phyloP scores from a whole-genome alignment of 2,888 invertebrate genomes.

The Dryadula phaetusa region DNA sequence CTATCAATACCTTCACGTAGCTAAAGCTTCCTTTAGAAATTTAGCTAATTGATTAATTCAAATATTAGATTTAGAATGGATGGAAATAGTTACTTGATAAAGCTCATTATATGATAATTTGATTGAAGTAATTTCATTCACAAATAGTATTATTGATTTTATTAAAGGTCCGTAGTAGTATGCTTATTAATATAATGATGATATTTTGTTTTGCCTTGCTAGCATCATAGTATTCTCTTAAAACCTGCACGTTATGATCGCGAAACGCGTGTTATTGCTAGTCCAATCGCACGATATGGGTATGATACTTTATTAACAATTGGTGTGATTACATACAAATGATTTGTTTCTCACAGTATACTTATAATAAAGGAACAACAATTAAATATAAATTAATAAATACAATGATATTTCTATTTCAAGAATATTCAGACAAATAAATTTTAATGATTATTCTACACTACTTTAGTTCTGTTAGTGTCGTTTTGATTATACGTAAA shows the following conservation, averaged over 20 bases:
- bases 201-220: neutral
- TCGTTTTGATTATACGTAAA: neutral
- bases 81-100: neutral
- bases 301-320: slow-evolving; percentile 52
- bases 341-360: neutral
- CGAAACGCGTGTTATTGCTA: slow-evolving; percentile 53
- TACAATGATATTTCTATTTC: too few species aligned
- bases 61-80: slow-evolving; percentile 14
- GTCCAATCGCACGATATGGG: slow-evolving; percentile 61
- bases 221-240: neutral
- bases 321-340: slow-evolving; percentile 13
- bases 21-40: neutral
- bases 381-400: neutral
- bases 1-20: neutral
- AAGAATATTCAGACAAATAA: too few species aligned
- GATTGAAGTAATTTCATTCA: neutral
- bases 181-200: neutral
- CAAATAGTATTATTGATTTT: neutral
- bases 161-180: neutral
- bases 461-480: neutral
- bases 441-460: too few species aligned
- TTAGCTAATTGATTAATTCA: neutral
- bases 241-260: slow-evolving; percentile 26
- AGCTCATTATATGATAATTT: neutral
- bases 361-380: neutral